Percentiles rank a stretch among this genome's conserved stretches.
phyloP scores from a whole-genome alignment of 1,140 invertebrate genomes.

The Drosophila eugracilis region DNA sequence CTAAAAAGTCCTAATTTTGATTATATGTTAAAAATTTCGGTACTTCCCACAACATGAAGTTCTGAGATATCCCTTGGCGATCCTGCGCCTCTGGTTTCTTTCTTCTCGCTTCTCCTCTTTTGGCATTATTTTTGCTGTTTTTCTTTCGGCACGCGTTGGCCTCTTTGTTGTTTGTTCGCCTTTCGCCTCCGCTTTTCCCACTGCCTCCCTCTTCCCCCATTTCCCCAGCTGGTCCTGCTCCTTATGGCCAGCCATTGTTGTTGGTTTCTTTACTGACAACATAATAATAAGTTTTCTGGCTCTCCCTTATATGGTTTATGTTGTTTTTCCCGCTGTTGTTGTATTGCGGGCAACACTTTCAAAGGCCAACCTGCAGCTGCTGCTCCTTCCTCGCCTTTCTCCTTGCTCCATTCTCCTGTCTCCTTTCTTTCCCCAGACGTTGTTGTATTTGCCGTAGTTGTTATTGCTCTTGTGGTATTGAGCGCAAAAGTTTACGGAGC shows the following conservation, averaged over 20 bases:
- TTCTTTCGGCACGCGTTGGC: constrained; percentile 38
- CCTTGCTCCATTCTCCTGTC: neutral
- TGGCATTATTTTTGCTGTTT: constrained; percentile 9
- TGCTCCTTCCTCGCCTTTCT: constrained; percentile 9
- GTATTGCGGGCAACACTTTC: constrained; percentile 55
- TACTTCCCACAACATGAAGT: neutral
- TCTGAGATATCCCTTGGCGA: neutral
- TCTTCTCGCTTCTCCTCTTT: constrained; percentile 5
- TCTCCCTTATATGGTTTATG: constrained; percentile 17
- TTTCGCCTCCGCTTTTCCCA: neutral
- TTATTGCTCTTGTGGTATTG: constrained; percentile 67
- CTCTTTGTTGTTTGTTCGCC: constrained; percentile 34
- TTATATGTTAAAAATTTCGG: too few species aligned
- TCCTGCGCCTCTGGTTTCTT: constrained; percentile 16
- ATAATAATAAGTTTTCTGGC: constrained; percentile 78
- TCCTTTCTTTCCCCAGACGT: constrained; percentile 22
- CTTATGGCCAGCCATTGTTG: constrained; percentile 45
- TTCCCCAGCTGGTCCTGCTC: constrained; percentile 7
- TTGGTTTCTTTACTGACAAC: constrained; percentile 74
- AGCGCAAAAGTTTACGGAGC: constrained; percentile 78
- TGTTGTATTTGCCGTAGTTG: constrained; percentile 28
- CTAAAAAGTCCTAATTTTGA: too few species aligned
- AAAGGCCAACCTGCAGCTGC: constrained; percentile 76
- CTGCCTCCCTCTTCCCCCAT: neutral
- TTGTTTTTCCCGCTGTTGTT: constrained; percentile 34